These are phyloP conservation scores for Cheilosia impressa DNA, from an alignment of 2,888 invertebrate species.

Conservation along the genomic window DNA sequence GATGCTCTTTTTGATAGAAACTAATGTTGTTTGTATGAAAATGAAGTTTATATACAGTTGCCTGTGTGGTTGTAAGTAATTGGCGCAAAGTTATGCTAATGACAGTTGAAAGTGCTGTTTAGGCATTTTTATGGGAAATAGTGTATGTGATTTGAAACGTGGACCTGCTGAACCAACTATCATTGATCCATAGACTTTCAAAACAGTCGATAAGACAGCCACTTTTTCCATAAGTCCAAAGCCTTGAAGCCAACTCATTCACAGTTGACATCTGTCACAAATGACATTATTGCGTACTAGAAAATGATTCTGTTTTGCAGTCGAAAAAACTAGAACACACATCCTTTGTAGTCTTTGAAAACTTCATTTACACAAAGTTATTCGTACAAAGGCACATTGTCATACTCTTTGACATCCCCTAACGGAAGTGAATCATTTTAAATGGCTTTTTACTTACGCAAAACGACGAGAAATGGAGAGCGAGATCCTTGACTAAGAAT, in stretches of 20 bases:
- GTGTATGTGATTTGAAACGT: too few relatives aligned
- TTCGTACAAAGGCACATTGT: conserved; percentile 8
- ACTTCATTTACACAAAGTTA: neutral
- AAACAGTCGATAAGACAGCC: too few relatives aligned
- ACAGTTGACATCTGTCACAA: neutral
- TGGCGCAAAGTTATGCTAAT: too few relatives aligned
- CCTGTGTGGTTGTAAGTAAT: too few relatives aligned
- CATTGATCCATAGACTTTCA: too few relatives aligned
- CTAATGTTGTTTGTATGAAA: neutral
- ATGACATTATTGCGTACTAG: neutral
- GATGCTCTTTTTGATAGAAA: neutral
- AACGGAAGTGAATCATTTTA: conserved; percentile 40
- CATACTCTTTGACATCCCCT: conserved; percentile 20
- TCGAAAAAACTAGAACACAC: conserved; percentile 19
- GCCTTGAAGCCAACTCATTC: neutral
- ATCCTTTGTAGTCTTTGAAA: conserved; percentile 1
- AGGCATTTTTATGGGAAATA: too few relatives aligned
- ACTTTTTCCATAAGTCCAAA: too few relatives aligned
- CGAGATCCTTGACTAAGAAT: neutral
- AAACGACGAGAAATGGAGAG: conserved; percentile 9
- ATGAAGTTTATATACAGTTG: too few relatives aligned
- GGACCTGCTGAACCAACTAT: too few relatives aligned
- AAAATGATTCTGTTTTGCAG: neutral
- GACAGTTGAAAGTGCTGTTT: too few relatives aligned
- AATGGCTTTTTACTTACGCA: conserved; percentile 24